Base-by-base conservation (phyloP, 2,888 invertebrate species). In the Mythimna impura region DNA sequence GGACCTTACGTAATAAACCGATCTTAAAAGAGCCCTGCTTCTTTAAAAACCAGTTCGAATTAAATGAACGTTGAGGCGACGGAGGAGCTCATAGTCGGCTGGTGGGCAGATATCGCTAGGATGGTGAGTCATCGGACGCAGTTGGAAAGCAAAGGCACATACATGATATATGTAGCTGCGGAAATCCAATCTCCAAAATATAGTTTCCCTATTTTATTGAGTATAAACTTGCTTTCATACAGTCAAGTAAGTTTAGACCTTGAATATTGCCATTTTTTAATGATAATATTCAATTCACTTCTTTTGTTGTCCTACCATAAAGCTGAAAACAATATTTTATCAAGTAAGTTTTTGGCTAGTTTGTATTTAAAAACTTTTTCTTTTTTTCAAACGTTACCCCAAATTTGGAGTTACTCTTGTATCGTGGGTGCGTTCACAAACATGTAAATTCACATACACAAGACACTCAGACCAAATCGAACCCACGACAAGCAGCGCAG, bases 1-100 rank as follows among this genome's bases (percentile, higher is more conserved):
- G 85, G 88, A 88, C 85, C 87, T 84, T 72, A 83, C 84, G 73
- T 84, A 83, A 83, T 78, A 81, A 82, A 84, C 84, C 82, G 78
- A 77, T 74, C 70, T 80, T 82, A 82, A 69, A 78, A 73, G 82
- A 89, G 76, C 87, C 81, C 80, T 82, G 74, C 62, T 69, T 82
- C 81, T 88, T 87, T 86, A 74, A 87, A 88, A 84, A 81, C 63
- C 72, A 82, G 65, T 79, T 72, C 73, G 70, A 77, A 69, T 78
- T 69, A 67, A 77, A 79, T 74, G 76, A 64, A 66, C 22, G 60
- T 80, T 76, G 66, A 76, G 57, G 54, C 70, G 22, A 72, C 52
- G 65, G 75, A 60, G 65, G 74, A 81, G 86, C 55, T 80, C 86
- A 55, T 65, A 64, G 78, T 77, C 52, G n/a, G 61, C 64, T 87